Conservation (phyloP, 2,113 vertebrate species). For the Chaenogobius annularis region DNA sequence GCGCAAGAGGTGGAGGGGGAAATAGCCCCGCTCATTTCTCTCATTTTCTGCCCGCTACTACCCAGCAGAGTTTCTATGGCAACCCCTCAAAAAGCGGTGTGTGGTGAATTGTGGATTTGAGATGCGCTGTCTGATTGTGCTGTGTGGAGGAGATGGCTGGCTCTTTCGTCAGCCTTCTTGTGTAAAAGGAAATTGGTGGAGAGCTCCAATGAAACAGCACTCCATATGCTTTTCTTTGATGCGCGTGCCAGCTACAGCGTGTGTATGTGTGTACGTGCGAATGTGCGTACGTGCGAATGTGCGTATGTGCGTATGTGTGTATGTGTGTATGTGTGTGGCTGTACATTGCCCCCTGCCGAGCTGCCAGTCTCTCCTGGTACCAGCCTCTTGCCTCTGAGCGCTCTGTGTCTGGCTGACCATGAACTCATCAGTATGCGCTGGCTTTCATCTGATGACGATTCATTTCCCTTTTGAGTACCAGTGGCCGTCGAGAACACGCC, state of each 20-base stretch:
- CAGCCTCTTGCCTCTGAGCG: conserved; percentile 35
- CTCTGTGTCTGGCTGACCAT: conserved; percentile 51
- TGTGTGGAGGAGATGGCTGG: conserved; percentile 70
- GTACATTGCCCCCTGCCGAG: conserved; percentile 66
- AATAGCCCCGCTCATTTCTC: conserved; percentile 78
- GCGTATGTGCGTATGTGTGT: neutral
- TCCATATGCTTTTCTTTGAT: conserved; percentile 72
- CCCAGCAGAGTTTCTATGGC: conserved; percentile 80
- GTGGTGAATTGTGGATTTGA: conserved; percentile 77
- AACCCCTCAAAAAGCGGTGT: conserved; percentile 80
- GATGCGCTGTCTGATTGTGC: conserved; percentile 78
- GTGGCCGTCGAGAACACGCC: conserved; percentile 2
- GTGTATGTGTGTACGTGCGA: conserved; percentile 8
- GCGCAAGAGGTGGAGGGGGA: conserved; percentile 61
- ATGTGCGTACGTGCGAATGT: neutral
- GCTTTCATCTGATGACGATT: conserved; percentile 50
- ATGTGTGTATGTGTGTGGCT: conserved; percentile 11
- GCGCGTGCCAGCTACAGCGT: conserved; percentile 39
- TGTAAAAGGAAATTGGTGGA: conserved; percentile 74
- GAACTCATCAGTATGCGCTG: conserved; percentile 58
- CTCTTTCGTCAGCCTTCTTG: conserved; percentile 68
- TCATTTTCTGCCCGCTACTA: conserved; percentile 78
- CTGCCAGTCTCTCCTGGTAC: conserved; percentile 46
- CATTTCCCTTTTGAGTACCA: conserved; percentile 26
- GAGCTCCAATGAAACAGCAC: conserved; percentile 70